Conservation (phyloP, 2,888 invertebrate species). For the Leistus spinibarbis region DNA sequence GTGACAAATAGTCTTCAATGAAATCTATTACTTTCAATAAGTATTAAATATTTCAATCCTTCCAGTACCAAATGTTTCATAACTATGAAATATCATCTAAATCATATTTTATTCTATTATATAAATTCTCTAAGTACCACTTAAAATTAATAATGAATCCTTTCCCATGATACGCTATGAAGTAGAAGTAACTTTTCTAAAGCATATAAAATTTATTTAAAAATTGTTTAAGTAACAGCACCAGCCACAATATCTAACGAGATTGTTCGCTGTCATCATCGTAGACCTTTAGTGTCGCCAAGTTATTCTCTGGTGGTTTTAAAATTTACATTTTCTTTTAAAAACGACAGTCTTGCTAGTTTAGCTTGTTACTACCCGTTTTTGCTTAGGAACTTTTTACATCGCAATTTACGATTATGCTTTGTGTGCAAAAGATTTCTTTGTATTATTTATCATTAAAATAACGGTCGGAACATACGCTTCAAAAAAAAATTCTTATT, state of each 20-base stretch:
- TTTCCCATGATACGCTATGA: neutral
- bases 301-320: constrained; percentile 10
- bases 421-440: neutral
- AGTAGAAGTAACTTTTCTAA: constrained; percentile 17
- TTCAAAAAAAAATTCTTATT: neutral
- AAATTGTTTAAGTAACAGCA: constrained; percentile 32
- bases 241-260: constrained; percentile 26
- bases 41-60: too few species aligned
- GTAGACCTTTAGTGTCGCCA: constrained; percentile 8
- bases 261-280: constrained; percentile 14
- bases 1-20: too few species aligned
- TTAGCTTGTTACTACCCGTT: neutral
- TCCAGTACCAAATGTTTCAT: too few species aligned
- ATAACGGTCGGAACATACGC: neutral
- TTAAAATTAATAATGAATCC: neutral
- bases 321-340: constrained; percentile 28
- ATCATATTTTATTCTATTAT: neutral
- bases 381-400: neutral
- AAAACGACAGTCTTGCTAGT: constrained; percentile 2
- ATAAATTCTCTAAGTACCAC: neutral
- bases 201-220: constrained; percentile 32
- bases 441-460: neutral
- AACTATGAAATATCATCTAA: too few species aligned
- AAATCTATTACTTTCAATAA: too few species aligned
- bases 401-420: neutral